These are phyloP conservation scores for Polyodon spathula DNA, from an alignment of 2,113 vertebrate genomes.

Conservation along the genomic window DNA sequence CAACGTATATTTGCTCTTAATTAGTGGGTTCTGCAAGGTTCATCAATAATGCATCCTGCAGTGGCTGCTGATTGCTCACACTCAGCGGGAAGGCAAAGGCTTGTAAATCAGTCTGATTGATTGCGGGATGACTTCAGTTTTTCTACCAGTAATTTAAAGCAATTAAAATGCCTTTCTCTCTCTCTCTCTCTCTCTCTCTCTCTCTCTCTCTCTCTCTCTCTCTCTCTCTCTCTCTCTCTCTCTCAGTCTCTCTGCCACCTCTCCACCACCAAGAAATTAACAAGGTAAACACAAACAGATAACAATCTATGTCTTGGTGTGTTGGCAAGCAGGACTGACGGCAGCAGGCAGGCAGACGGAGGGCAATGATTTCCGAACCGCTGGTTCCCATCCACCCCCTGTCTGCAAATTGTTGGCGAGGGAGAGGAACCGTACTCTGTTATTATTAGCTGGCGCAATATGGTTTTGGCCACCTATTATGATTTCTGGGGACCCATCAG, in stretches of 20 bases:
- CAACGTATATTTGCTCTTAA: conserved; percentile 57
- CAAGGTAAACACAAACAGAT: conserved; percentile 40
- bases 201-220: background rate
- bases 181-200: background rate
- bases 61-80: conserved; percentile 62
- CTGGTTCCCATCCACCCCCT: background rate
- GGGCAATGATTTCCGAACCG: conserved; percentile 9
- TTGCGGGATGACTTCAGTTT: conserved; percentile 46
- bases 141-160: conserved; percentile 46
- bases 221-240: background rate
- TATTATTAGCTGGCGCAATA: conserved; percentile 14
- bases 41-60: conserved; percentile 71
- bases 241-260: conserved; percentile 20
- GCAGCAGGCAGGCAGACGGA: conserved; percentile 2
- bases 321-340: background rate
- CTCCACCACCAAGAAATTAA: conserved; percentile 32
- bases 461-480: conserved; percentile 1
- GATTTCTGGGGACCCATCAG: background rate
- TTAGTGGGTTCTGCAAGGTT: conserved; percentile 64
- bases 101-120: conserved; percentile 53
- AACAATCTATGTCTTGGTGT: background rate
- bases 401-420: conserved; percentile 17
- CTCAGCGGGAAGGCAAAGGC: conserved; percentile 42
- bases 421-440: conserved; percentile 17
- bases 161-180: conserved; percentile 7